Conservation (phyloP, 2,888 invertebrate genomes). For the Eristalis pertinax region DNA sequence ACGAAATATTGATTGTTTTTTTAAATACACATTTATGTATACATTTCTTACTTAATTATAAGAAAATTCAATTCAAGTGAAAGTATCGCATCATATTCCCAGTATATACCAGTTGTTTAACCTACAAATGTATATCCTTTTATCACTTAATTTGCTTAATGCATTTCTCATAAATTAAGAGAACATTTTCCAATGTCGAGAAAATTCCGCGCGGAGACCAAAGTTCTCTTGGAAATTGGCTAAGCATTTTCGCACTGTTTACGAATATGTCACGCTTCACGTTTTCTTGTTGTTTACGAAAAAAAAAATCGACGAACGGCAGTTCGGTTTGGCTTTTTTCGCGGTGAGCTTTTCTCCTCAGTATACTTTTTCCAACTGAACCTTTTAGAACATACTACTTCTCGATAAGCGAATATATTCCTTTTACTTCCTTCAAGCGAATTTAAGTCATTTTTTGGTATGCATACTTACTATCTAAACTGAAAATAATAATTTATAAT, state of each 20-base stretch:
- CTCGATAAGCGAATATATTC: slow-evolving; percentile 16
- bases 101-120: background rate
- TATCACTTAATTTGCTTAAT: background rate
- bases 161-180: slow-evolving; percentile 26
- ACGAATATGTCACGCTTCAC: slow-evolving; percentile 2
- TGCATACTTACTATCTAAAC: slow-evolving; percentile 8
- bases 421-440: slow-evolving; percentile 22
- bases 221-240: background rate
- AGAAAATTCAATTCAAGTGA: too few species aligned
- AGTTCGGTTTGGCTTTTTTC: slow-evolving; percentile 13
- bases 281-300: slow-evolving; percentile 20
- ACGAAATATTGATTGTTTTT: too few species aligned
- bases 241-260: slow-evolving; percentile 11
- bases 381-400: slow-evolving; percentile 37
- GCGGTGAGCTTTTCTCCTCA: slow-evolving; percentile 57
- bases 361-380: slow-evolving; percentile 64
- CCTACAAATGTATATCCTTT: background rate
- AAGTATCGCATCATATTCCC: background rate
- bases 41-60: too few species aligned
- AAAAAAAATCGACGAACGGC: background rate
- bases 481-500: slow-evolving; percentile 2
- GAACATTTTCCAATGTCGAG: slow-evolving; percentile 1
- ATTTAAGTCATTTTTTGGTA: slow-evolving; percentile 46
- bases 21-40: too few species aligned
- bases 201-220: background rate